Evolutionary conservation across 2,888 invertebrate species (phyloP), one percentile per base, ranked within the genome.

Genomic region (Amiota minor): DNA sequence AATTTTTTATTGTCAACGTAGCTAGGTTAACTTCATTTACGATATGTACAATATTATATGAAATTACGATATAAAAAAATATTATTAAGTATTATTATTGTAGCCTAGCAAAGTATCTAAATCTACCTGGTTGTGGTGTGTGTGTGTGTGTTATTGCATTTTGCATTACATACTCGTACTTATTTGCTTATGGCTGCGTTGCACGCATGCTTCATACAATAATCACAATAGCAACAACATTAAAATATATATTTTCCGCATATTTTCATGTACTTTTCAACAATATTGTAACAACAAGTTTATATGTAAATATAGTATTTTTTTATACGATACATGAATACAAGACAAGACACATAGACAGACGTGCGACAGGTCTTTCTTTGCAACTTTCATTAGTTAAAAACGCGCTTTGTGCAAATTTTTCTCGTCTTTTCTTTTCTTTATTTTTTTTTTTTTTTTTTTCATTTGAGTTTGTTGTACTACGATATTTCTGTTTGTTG

Each of bases 171-270:
- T 8, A 4, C 46, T 35, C 35, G 35, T 50, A 50, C n/a, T 2
- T 50, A n/a, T 59, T 65, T 73, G 46, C 47, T 74, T 73, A 70
- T 72, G 70, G 49, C 65, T 53, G 71, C 59, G 56, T 62, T 50
- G 49, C 46, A 18, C 70, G 71, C 65, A 68, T 72, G 77, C 70
- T 20, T 53, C 50, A 71, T 72, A 72, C 77, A 78, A 81, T 79
- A 80, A 80, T 82, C 74, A 78, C 82, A 75, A 78, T 16, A 53
- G n/a, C 53, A 53, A 53, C 14, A 53, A 35, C 35, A 35, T 35
- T 35, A 35, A 62, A 35, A 62, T 12, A 84, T 12, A 84, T 76
- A 82, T 82, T 84, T 82, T 85, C 78, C 77, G 84, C 82, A 82
- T 85, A 80, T 80, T 83, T 82, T 74, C 85, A 80, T 82, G 79